Evolutionary conservation across 2,888 invertebrate genomes (phyloP).

Genomic region (Aphrophora alni): DNA sequence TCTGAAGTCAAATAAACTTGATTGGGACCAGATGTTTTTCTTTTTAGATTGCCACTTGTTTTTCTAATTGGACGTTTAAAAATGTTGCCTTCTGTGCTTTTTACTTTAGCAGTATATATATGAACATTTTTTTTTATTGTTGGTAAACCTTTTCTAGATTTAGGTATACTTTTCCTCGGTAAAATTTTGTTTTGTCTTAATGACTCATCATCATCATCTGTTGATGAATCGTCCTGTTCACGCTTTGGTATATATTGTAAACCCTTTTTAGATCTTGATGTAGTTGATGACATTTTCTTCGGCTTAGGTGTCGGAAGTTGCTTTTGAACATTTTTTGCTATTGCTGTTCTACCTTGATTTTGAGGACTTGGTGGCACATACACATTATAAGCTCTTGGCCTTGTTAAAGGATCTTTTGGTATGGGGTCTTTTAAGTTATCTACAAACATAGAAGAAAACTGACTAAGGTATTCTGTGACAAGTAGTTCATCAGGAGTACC

Average conservation of each 20-base stretch:
- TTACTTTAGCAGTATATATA: neutral
- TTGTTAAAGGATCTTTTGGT: slow-evolving; percentile 41
- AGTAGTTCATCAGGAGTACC: neutral
- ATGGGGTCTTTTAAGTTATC: slow-evolving; percentile 42
- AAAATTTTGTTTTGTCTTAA: too few relatives aligned
- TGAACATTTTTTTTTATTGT: neutral
- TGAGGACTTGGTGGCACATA: slow-evolving; percentile 1
- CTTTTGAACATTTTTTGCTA: too few relatives aligned
- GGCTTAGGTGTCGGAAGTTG: too few relatives aligned
- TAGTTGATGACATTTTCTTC: neutral
- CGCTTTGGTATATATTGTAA: neutral
- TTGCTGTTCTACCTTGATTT: neutral
- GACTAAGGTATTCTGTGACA: slow-evolving; percentile 36
- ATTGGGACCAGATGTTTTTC: neutral
- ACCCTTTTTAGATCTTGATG: neutral
- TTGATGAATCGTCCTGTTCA: neutral
- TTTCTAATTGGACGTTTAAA: neutral
- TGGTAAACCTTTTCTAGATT: neutral
- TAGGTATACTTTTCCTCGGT: neutral
- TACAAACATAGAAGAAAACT: slow-evolving; percentile 42
- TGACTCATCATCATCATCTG: neutral
- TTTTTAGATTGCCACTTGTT: neutral
- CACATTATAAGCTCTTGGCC: slow-evolving; percentile 33
- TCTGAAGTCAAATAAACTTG: neutral
- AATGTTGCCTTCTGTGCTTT: neutral